Evolutionary conservation across 2,113 vertebrate species (phyloP).

Genomic region (Pseudorasbora parva): DNA sequence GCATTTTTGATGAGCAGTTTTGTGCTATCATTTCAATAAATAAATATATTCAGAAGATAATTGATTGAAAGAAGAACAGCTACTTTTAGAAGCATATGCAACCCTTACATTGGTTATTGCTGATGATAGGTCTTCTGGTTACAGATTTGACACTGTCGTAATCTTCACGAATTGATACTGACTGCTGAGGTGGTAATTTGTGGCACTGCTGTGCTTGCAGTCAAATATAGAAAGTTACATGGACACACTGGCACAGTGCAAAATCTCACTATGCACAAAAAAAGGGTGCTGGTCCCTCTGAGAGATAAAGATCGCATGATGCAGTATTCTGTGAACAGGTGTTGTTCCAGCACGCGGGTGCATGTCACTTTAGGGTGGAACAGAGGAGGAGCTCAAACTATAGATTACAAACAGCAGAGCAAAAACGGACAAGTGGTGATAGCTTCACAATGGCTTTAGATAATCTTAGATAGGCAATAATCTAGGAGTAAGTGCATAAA

Average conservation of each 20-base stretch:
- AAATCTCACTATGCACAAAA: constrained; percentile 42
- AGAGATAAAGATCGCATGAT: constrained; percentile 44
- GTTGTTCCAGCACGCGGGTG: constrained; percentile 26
- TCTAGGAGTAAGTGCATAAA: constrained; percentile 26
- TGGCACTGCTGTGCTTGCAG: constrained; percentile 45
- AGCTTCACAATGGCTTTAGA: constrained; percentile 8
- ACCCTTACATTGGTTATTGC: constrained; percentile 11
- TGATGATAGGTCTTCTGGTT: constrained; percentile 36
- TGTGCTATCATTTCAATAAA: too few species aligned
- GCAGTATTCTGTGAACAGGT: constrained; percentile 49
- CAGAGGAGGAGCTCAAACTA: constrained; percentile 45
- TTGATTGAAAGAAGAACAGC: background rate
- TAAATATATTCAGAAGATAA: background rate
- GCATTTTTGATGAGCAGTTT: background rate
- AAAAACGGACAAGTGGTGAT: constrained; percentile 42
- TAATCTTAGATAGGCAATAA: constrained; percentile 36
- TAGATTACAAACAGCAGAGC: constrained; percentile 32
- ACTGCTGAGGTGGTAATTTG: constrained; percentile 45
- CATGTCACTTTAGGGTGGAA: constrained; percentile 28
- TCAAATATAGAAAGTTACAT: constrained; percentile 49
- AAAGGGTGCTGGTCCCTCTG: constrained; percentile 37
- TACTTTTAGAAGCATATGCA: constrained; percentile 13
- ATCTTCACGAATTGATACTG: constrained; percentile 44
- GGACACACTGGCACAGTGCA: constrained; percentile 36
- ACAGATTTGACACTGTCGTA: constrained; percentile 46